Conservation (phyloP, 2,888 invertebrate genomes). For the Scaptomyza caliginosa region DNA sequence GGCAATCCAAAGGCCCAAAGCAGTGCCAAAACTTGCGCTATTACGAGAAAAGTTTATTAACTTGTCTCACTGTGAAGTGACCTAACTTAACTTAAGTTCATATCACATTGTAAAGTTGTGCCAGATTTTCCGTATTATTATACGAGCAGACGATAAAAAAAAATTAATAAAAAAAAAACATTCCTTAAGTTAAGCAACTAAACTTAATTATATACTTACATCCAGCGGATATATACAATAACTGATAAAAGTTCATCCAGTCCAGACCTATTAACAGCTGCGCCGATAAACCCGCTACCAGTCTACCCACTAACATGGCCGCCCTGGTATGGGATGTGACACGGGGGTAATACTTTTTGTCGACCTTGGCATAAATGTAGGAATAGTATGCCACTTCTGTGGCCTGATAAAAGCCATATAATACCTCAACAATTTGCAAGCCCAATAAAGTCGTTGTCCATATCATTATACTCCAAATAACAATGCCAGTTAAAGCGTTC, state of each 20-base stretch:
- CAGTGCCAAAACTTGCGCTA: slow-evolving; percentile 87
- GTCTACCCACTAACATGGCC: slow-evolving; percentile 88
- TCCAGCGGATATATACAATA: slow-evolving; percentile 88
- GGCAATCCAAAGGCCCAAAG: slow-evolving; percentile 88
- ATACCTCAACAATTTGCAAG: slow-evolving; percentile 88
- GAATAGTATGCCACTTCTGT: slow-evolving; percentile 96
- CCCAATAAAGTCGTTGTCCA: slow-evolving; percentile 89
- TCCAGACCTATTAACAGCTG: slow-evolving; percentile 87
- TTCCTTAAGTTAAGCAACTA: background rate
- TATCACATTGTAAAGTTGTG: no score
- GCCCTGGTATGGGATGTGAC: slow-evolving; percentile 90
- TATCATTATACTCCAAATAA: slow-evolving; percentile 90
- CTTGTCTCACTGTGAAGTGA: no score
- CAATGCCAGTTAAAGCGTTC: slow-evolving; percentile 88
- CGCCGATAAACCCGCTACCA: slow-evolving; percentile 87
- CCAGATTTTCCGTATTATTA: no score
- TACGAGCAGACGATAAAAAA: no score
- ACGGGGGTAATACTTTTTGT: slow-evolving; percentile 88
- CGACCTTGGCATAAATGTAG: slow-evolving; percentile 95
- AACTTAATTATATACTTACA: slow-evolving; percentile 83
- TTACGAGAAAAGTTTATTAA: background rate
- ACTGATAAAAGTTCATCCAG: slow-evolving; percentile 86
- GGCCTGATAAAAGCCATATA: slow-evolving; percentile 93
- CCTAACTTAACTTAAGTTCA: no score
- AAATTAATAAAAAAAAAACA: background rate